Conservation (phyloP, 2,797 vertebrate genomes). For the Smutsia gigantea region DNA sequence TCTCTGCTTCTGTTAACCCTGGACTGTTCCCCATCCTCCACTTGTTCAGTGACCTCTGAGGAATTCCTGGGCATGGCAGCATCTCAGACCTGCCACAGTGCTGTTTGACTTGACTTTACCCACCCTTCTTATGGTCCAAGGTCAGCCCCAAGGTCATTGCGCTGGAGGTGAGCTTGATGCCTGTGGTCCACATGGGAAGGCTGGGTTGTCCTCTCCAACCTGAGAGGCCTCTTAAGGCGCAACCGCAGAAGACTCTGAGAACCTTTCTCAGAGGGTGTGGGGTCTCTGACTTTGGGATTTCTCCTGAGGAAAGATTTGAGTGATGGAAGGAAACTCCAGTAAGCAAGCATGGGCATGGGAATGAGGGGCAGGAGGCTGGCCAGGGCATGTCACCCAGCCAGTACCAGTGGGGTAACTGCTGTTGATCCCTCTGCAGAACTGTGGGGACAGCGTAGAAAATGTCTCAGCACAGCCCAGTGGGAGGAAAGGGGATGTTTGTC, state of each 20-base stretch:
- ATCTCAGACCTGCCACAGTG: neutral
- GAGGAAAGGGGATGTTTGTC: fast-evolving
- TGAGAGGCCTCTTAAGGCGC: fast-evolving
- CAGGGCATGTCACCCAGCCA: fast-evolving
- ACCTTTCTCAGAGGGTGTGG: fast-evolving
- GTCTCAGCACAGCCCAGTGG: fast-evolving
- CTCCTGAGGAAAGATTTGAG: neutral
- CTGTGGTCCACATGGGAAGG: neutral
- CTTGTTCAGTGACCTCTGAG: neutral
- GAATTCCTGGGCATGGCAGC: fast-evolving
- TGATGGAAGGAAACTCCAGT: neutral
- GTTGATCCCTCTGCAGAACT: fast-evolving
- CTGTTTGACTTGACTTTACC: fast-evolving
- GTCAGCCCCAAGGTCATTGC: neutral
- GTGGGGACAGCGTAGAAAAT: fast-evolving
- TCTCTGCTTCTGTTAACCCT: neutral
- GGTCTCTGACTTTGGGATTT: neutral
- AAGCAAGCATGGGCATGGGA: fast-evolving
- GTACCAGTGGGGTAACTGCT: too few species aligned
- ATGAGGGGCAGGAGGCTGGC: neutral
- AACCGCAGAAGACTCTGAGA: neutral
- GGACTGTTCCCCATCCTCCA: fast-evolving
- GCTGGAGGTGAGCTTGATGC: neutral
- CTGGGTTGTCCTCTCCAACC: neutral
- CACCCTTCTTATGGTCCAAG: fast-evolving